Evolutionary conservation across 2,888 invertebrate genomes (phyloP), one percentile per base, ranked within the genome.

Genomic region (Pseudococcus viburni): DNA sequence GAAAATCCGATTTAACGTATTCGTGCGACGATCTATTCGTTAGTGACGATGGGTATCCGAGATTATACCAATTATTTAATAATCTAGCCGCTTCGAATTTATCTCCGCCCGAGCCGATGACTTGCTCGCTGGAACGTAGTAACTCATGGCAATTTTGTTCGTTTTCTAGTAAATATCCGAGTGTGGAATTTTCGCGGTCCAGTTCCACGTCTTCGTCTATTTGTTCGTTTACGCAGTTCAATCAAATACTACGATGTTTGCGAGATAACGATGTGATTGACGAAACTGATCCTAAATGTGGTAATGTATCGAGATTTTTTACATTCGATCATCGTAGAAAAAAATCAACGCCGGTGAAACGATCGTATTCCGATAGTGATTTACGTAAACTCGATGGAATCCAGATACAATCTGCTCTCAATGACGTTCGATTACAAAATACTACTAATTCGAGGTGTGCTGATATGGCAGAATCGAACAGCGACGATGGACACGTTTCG

Each of bases 101-200:
- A 39, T 88, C 83, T 46, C 26, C 77, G 15, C 19, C 55, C 1
- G 80, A 83, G 17, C 88, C 88, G 15, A 33, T 80, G 51, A 46
- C 51, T 22, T 88, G 88, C 55, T 26, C 46, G 9, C 11, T 88
- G 39, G 88, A 88, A 88, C 88, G 88, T 33, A 77, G 77, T 55
- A 55, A 88, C 22, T 88, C 88, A n/a, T 88, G 88, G 88, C 33
- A 83, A 55, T 88, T 88, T 80, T 42, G 55, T 42, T 85, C 85
- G 11, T 85, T 59, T 59, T 85, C 85, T 8, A 64, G 64, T 19
- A 26, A 64, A n/a, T 7, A 19, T 64, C 39, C 33, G 5, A 64
- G 64, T 85, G 15, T 85, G 2, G 39, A 55, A 2, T 19, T 19
- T 8, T 26, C 22, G 48, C 48, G 11, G 26, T 59, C 59, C 19